Conservation (phyloP, 2,113 vertebrate genomes). For the Cryptotis parvus region DNA sequence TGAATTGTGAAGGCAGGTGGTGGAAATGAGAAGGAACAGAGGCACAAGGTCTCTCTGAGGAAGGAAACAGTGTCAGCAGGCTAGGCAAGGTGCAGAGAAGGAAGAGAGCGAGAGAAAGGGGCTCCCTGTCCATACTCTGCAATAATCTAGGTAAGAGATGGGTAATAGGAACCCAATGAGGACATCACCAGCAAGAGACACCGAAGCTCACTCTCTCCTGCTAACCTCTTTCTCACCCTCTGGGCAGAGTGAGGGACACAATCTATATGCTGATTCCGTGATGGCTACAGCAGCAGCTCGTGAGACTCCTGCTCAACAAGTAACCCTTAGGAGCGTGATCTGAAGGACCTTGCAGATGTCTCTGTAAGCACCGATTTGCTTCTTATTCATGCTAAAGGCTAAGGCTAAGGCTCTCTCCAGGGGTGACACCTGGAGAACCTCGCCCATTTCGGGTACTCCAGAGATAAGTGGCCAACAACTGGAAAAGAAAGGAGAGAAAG, state of each 20-base stretch:
- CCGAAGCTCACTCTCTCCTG: neutral
- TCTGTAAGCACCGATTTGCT: neutral
- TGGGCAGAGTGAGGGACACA: neutral
- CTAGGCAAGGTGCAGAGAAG: neutral
- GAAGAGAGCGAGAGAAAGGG: neutral
- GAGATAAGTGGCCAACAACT: neutral
- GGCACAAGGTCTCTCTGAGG: neutral
- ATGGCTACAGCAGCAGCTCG: accelerated
- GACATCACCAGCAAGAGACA: neutral
- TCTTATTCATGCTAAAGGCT: neutral
- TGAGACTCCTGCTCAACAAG: too few species aligned
- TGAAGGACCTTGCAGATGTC: neutral
- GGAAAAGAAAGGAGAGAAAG: neutral
- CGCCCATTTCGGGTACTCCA: neutral
- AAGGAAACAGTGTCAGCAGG: neutral
- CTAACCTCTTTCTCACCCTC: neutral
- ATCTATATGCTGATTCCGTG: neutral
- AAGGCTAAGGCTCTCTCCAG: too few species aligned
- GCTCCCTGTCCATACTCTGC: neutral
- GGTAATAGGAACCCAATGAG: neutral
- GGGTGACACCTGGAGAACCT: neutral
- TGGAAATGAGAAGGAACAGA: neutral
- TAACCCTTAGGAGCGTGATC: neutral
- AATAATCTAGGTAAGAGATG: neutral
- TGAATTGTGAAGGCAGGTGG: neutral